Base-by-base conservation (phyloP, 92 coral and sea anemone species). In the Palythoa grandiflora region DNA sequence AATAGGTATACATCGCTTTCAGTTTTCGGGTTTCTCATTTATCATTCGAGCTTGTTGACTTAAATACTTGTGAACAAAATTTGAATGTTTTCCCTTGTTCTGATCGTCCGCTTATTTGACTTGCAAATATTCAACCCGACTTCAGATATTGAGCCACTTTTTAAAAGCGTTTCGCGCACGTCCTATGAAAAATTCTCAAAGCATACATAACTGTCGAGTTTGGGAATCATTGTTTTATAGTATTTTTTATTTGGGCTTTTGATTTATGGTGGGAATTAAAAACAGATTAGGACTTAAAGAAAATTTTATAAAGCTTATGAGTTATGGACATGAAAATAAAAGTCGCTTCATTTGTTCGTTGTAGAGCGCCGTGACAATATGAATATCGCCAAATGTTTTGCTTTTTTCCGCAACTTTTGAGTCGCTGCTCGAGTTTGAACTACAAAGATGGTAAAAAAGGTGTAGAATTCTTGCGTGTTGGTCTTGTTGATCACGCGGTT, bases 61-160 rank as follows among this genome's bases (percentile, higher is more conserved):
- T 48, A 14, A 21, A 12, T 16, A 44, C 50, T 73, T 20, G 28
- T 2, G 44, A 51, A 21, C 38, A 48, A 75, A 55, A 75, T 40
- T 52, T 52, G 20, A 53, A 35, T 10, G 9, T 40, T 48, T 75
- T 54, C 20, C 19, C 14, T 11, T 75, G 15, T 2, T 3, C 28
- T 52, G 48, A 36, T 54, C 39, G 63, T 54, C 53, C 4, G 73
- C 38, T 80, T n/a, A 61, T 63, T 80, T 80, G 85, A 55, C 28
- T 80, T 79, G 75, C 85, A 80, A 80, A 80, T 65, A 47, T 61
- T 40, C 84, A 52, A 40, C 48, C 3, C 3, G 21, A 28, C 54
- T 59, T 44, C 7, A 48, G 47, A 48, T 12, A 38, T 71, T 35
- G 75, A 73, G 53, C 39, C 77, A 15, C 47, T 39, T 74, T 44